Conservation (phyloP, 1,140 invertebrate genomes). For the Metopolophium dirhodum region DNA sequence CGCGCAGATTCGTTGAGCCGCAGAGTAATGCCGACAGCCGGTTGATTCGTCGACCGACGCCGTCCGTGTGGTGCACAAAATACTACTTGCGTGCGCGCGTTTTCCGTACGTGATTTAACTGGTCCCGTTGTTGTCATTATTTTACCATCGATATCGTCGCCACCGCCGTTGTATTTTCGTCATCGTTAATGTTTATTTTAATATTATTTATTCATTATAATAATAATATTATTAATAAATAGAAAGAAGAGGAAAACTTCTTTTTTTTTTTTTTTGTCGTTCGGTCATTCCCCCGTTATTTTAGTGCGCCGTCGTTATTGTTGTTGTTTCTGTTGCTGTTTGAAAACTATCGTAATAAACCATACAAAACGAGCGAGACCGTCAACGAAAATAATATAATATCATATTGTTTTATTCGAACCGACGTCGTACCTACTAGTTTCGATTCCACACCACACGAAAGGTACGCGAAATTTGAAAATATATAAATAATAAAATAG, state of each 20-base stretch:
- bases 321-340: conserved; percentile 13
- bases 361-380: background rate
- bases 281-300: background rate
- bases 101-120: conserved; percentile 10
- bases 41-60: conserved; percentile 38
- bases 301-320: background rate
- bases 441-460: background rate
- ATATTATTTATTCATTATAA: background rate
- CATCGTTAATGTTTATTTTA: background rate
- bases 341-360: background rate
- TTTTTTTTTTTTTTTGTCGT: background rate
- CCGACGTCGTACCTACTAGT: background rate
- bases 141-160: background rate
- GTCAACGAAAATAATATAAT: background rate
- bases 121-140: background rate
- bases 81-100: conserved; percentile 8
- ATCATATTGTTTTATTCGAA: background rate
- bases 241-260: background rate
- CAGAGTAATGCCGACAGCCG: conserved; percentile 47
- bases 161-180: background rate
- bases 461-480: conserved; percentile 34
- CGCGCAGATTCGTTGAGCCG: background rate
- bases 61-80: conserved; percentile 27
- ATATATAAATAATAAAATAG: background rate
- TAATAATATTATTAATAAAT: background rate